Evolutionary conservation across 2,888 invertebrate genomes (phyloP), one percentile per base, ranked within the genome.

Genomic region (Hypena proboscidalis): DNA sequence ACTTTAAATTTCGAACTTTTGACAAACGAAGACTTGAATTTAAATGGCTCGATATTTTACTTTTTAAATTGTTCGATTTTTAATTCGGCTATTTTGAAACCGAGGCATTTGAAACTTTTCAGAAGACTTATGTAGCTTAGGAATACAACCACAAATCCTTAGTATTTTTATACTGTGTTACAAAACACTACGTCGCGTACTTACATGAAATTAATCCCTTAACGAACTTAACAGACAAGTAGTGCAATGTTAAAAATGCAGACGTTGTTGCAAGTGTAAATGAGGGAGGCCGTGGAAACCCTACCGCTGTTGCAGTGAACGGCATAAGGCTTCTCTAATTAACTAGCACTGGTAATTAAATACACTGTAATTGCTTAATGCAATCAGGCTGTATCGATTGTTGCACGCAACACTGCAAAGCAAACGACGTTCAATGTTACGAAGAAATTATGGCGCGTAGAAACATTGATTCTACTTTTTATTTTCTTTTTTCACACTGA

Each of bases 361-460:
- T 89, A 87, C 85, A 73, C 65, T 77, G 78, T 87, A 84, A 89
- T 87, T 89, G 85, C 79, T 84, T 86, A 85, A 86, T 86, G 83
- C 85, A 86, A 83, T 83, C 85, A 83, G 76, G 70, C 61, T 65
- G 60, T 54, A 58, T 53, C 57, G 58, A 51, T 59, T 52, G 41
- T 60, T 53, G 52, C 71, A 70, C 62, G 70, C 67, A 44, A 59
- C 48, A 45, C 37, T 47, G 32, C 44, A 39, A 40, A 58, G 50
- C 58, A 61, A 51, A 59, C 66, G 37, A 21, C 39, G 20, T 50
- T 41, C 30, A 10, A 34, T 22, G 39, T 23, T 37, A 51, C 49
- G 21, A 47, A 43, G 25, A 54, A 45, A 55, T 64, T 64, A 58
- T 45, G 42, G 50, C 13, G 45, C 46, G 48, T 39, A 22, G 44